phyloP scores from a whole-genome alignment of 2,113 vertebrate species.

The Tupaia chinensis region DNA sequence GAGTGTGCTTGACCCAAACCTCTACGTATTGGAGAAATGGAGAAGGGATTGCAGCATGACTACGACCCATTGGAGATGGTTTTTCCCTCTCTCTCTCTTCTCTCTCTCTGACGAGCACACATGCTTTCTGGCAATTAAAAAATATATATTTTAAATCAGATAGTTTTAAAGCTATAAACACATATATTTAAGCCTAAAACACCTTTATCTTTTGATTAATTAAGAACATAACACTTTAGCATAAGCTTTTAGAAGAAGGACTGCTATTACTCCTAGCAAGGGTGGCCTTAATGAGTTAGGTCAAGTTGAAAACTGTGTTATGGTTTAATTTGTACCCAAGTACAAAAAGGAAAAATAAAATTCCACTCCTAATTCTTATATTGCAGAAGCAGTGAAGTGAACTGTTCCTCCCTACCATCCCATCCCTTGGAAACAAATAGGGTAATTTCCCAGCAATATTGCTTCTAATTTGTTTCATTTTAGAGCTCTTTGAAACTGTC shows the following conservation, averaged over 20 bases:
- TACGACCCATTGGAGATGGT: too few species aligned
- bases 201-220: neutral
- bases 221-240: neutral
- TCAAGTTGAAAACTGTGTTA: neutral
- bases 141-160: neutral
- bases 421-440: neutral
- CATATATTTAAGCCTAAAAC: neutral
- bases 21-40: too few species aligned
- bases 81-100: too few species aligned
- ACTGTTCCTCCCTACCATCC: neutral
- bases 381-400: slow-evolving; percentile 23
- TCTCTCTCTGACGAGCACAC: too few species aligned
- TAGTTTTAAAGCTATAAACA: neutral
- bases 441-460: neutral
- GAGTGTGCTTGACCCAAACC: too few species aligned
- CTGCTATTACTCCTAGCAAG: neutral
- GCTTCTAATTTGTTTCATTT: slow-evolving; percentile 4
- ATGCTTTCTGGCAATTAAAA: too few species aligned
- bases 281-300: neutral
- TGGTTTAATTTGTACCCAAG: neutral
- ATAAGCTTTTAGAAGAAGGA: neutral
- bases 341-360: slow-evolving; percentile 10
- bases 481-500: neutral
- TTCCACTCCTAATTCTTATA: neutral
- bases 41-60: too few species aligned